These are phyloP conservation scores for Malurus leucopterus DNA, from an alignment of 2,797 vertebrate genomes.

Conservation along the genomic window DNA sequence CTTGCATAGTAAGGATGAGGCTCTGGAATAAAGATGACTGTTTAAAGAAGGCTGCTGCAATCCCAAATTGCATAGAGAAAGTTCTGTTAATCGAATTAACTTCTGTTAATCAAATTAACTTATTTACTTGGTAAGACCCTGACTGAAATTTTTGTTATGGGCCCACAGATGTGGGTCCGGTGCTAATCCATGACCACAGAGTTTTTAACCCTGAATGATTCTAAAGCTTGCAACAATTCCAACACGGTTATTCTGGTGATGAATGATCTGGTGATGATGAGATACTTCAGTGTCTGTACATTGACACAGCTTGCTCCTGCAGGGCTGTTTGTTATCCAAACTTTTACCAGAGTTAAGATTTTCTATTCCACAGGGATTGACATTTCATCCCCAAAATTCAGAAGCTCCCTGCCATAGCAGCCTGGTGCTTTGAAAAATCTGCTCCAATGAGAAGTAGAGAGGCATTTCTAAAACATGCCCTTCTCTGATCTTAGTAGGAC, in stretches of 20 bases:
- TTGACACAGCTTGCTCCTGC: background rate
- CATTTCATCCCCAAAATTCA: too few relatives aligned
- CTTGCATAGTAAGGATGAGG: background rate
- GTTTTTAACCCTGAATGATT: background rate
- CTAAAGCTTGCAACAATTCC: background rate
- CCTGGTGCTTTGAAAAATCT: too few relatives aligned
- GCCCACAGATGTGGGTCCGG: background rate
- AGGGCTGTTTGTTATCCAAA: background rate
- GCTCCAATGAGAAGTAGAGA: too few relatives aligned
- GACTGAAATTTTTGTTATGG: background rate
- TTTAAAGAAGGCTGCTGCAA: conserved; percentile 3
- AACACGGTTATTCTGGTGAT: background rate
- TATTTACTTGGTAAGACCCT: background rate
- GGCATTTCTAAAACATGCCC: too few relatives aligned
- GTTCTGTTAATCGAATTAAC: background rate
- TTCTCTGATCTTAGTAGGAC: too few relatives aligned
- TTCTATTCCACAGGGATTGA: too few relatives aligned
- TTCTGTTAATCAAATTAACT: background rate
- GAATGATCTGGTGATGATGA: background rate
- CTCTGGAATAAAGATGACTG: background rate
- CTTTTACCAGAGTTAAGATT: too few relatives aligned
- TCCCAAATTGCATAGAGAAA: background rate
- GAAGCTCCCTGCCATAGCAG: too few relatives aligned
- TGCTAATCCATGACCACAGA: background rate
- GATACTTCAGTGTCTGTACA: background rate